phyloP scores from a whole-genome alignment of 2,797 vertebrate species.

The Platyrinchus mystaceus region DNA sequence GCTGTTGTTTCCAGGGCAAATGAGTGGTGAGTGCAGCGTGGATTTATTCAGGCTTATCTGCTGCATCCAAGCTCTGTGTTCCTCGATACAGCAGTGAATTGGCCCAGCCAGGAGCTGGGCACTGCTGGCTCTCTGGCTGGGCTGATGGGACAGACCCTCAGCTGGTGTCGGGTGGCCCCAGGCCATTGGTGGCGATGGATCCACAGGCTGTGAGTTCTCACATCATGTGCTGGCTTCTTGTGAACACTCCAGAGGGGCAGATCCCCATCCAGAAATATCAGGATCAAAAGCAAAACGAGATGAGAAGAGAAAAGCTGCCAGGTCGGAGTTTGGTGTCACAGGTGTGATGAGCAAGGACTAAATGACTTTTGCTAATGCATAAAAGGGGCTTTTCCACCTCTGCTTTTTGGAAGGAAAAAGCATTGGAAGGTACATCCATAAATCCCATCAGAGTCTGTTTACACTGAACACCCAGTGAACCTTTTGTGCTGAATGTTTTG shows the following conservation, averaged over 20 bases:
- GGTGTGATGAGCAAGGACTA: not conserved
- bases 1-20: slow-evolving; percentile 22
- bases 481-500: not conserved
- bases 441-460: not conserved
- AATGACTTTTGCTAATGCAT: not conserved
- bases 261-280: not conserved
- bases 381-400: not conserved
- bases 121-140: not conserved
- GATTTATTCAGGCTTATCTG: slow-evolving; percentile 17
- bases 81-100: not conserved
- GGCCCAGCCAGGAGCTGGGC: not conserved
- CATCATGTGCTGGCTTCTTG: not conserved
- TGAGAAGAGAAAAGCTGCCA: not conserved
- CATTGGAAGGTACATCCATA: not conserved
- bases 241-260: not conserved
- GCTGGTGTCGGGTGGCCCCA: not conserved
- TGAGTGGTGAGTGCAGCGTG: not conserved
- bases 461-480: not conserved
- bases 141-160: not conserved
- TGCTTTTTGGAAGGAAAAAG: not conserved
- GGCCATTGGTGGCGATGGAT: rapidly evolving
- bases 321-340: not conserved
- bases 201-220: not conserved
- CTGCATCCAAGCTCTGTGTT: not conserved
- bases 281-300: not conserved